A percentile compares a stretch with the other conserved stretches of the same genome.
These are phyloP conservation scores for Coptodon bakossiorum DNA, from an alignment of 2,113 vertebrate genomes.

Conservation along the genomic window DNA sequence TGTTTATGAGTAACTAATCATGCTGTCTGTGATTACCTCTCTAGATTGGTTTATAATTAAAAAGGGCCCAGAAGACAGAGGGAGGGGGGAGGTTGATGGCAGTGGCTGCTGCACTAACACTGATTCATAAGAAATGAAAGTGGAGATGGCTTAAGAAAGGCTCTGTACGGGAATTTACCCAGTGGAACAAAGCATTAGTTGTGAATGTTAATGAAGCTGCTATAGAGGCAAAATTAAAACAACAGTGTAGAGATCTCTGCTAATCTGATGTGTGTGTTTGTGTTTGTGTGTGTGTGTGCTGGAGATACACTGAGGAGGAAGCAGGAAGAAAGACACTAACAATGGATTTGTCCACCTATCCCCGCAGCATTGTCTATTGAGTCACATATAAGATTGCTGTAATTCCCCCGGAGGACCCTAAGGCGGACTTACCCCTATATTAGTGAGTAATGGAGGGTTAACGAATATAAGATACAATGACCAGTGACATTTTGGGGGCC, in stretches of 20 bases:
- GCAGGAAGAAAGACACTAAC: not conserved
- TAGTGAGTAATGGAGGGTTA: not conserved
- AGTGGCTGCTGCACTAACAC: not conserved
- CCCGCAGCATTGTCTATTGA: not conserved
- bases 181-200: slow-evolving; percentile 21
- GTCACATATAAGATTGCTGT: not conserved
- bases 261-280: not conserved
- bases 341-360: not conserved
- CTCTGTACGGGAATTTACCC: slow-evolving; percentile 1
- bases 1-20: slow-evolving; percentile 20
- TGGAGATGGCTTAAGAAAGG: slow-evolving; percentile 17
- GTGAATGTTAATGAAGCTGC: slow-evolving; percentile 35
- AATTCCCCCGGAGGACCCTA: not conserved
- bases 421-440: not conserved
- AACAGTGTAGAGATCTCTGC: not conserved
- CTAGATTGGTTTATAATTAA: slow-evolving; percentile 55
- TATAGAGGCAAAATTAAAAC: slow-evolving; percentile 15
- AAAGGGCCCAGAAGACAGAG: slow-evolving; percentile 11
- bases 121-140: not conserved
- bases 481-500: slow-evolving; percentile 22
- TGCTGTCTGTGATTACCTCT: slow-evolving; percentile 38
- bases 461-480: not conserved
- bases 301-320: not conserved
- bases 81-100: not conserved
- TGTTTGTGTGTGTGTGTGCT: not conserved